Conservation (phyloP, 2,113 vertebrate genomes). For the Arothron firmamentum region DNA sequence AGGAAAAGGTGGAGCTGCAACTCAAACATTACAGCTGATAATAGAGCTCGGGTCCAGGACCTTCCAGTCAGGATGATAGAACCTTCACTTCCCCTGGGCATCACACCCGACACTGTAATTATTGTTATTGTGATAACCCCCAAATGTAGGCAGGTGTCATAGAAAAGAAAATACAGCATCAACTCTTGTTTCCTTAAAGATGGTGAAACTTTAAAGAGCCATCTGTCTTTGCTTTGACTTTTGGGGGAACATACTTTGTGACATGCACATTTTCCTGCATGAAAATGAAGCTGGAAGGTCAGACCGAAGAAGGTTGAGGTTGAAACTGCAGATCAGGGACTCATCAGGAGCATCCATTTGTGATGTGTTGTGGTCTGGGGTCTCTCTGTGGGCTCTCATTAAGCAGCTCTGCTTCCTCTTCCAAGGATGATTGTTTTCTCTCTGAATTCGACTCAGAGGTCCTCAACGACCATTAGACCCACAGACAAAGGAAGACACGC, state of each 20-base stretch:
- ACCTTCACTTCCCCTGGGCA: neutral
- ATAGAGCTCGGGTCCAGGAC: conserved; percentile 4
- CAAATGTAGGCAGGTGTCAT: neutral
- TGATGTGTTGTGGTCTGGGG: conserved; percentile 57
- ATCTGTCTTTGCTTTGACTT: neutral
- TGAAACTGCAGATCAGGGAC: conserved; percentile 7
- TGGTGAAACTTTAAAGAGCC: too few species aligned
- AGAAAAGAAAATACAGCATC: neutral
- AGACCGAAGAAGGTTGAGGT: neutral
- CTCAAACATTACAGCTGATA: conserved; percentile 46
- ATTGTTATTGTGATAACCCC: conserved; percentile 7
- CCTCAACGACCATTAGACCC: conserved; percentile 28
- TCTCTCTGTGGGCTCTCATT: conserved; percentile 58
- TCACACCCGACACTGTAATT: neutral
- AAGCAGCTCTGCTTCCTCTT: conserved; percentile 57
- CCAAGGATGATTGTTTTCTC: conserved; percentile 64
- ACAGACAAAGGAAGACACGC: conserved; percentile 4
- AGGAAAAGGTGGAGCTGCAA: conserved; percentile 55
- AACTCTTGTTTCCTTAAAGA: too few species aligned
- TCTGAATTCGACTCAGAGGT: conserved; percentile 54
- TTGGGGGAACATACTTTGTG: neutral
- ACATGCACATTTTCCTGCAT: neutral
- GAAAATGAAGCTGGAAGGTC: neutral
- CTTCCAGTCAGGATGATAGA: conserved; percentile 17
- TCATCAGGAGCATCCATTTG: conserved; percentile 47